Evolutionary conservation across 2,888 invertebrate species (phyloP).

Genomic region (Seira sanloemensis): DNA sequence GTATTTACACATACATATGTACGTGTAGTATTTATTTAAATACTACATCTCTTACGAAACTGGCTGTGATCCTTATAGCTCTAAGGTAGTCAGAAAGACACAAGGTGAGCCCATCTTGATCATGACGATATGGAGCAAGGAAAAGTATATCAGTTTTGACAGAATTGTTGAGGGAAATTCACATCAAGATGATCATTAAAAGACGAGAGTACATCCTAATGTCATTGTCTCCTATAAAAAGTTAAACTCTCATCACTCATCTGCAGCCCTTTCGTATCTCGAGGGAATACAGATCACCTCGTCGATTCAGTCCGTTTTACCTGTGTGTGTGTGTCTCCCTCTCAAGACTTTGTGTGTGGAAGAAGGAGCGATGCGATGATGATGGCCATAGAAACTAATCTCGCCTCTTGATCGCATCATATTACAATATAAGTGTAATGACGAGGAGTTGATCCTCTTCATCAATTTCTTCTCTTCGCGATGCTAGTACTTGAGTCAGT

Average conservation of each 20-base stretch:
- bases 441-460: not conserved
- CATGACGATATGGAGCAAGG: not conserved
- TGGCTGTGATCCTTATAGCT: too few relatives aligned
- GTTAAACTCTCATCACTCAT: not conserved
- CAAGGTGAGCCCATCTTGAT: not conserved
- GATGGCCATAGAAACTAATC: not conserved
- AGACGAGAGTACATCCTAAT: not conserved
- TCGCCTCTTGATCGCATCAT: slow-evolving; percentile 32
- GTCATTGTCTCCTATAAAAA: not conserved
- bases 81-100: not conserved
- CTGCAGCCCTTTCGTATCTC: too few relatives aligned
- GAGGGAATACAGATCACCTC: not conserved
- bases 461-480: not conserved
- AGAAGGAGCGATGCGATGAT: not conserved
- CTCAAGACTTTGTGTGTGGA: not conserved
- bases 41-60: not conserved
- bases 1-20: not conserved
- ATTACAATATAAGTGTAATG: slow-evolving; percentile 5
- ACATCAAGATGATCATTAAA: not conserved
- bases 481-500: not conserved
- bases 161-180: not conserved
- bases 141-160: not conserved
- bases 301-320: too few relatives aligned
- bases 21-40: not conserved
- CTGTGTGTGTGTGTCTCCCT: too few relatives aligned